phyloP scores from a whole-genome alignment of 2,797 vertebrate species.

The Calcarius lapponicus region DNA sequence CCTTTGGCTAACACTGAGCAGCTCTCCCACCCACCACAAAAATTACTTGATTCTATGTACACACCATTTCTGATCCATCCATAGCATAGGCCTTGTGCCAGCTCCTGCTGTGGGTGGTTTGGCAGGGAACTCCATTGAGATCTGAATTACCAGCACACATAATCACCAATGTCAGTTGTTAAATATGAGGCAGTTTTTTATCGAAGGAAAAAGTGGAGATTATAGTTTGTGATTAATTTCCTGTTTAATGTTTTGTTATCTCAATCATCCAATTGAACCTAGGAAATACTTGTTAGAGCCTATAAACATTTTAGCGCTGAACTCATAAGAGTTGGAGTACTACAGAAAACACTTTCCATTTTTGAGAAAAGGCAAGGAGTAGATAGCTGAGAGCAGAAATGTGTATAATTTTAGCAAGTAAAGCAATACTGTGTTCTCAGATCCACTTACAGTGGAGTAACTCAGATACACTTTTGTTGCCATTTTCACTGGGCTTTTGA shows the following conservation, averaged over 20 bases:
- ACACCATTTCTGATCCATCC: background rate
- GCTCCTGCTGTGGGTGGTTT: constrained; percentile 22
- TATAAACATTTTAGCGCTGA: background rate
- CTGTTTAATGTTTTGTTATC: constrained; percentile 5
- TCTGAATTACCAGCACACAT: constrained; percentile 16
- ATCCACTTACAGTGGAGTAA: background rate
- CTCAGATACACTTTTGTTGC: background rate
- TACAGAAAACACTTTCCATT: background rate
- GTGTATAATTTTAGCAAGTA: background rate
- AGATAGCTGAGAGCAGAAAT: background rate
- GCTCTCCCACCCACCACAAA: background rate
- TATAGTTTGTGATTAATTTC: background rate
- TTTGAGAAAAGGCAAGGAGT: background rate
- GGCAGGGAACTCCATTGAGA: constrained; percentile 17
- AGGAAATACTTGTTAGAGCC: background rate
- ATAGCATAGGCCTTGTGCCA: background rate
- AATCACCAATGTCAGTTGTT: constrained; percentile 37
- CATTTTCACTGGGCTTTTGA: background rate
- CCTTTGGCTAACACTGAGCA: background rate
- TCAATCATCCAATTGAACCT: background rate
- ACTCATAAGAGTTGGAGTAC: background rate
- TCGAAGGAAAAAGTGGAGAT: background rate
- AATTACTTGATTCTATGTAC: background rate
- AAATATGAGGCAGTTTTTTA: background rate
- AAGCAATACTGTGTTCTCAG: background rate